These are phyloP conservation scores for Channa maculata DNA, from an alignment of 2,113 vertebrate genomes.

Conservation along the genomic window DNA sequence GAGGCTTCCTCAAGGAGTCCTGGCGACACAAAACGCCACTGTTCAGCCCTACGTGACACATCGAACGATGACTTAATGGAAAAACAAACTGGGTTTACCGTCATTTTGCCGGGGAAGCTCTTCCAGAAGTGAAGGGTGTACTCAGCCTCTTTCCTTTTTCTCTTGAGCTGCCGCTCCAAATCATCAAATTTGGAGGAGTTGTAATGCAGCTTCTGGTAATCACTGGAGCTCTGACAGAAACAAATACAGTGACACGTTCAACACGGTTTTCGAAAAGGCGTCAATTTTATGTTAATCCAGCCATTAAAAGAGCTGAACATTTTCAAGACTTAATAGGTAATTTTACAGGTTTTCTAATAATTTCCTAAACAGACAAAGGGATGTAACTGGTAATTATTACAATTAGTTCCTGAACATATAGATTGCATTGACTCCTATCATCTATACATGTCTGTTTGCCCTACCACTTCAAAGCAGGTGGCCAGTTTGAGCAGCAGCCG, in stretches of 20 bases:
- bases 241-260: background rate
- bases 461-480: slow-evolving; percentile 95
- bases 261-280: background rate
- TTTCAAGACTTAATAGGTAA: no score
- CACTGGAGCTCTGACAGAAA: slow-evolving; percentile 83
- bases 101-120: slow-evolving; percentile 99
- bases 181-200: slow-evolving; percentile 89
- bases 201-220: slow-evolving; percentile 94
- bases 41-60: no score
- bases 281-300: no score
- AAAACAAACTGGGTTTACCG: slow-evolving; percentile 77
- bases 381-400: no score
- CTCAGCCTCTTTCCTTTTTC: slow-evolving; percentile 92
- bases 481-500: slow-evolving; percentile 93
- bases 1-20: slow-evolving; percentile 95
- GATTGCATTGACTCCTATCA: no score
- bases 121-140: slow-evolving; percentile 96
- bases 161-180: slow-evolving; percentile 88
- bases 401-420: no score
- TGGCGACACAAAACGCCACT: slow-evolving; percentile 50
- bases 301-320: no score
- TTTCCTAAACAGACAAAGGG: no score
- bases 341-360: no score
- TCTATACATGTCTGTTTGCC: slow-evolving; percentile 31
- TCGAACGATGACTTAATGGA: no score